A percentile compares a stretch with the other conserved stretches of the same genome.
Evolutionary conservation across 2,888 invertebrate genomes (phyloP).

Genomic region (Drosophila anomelani): DNA sequence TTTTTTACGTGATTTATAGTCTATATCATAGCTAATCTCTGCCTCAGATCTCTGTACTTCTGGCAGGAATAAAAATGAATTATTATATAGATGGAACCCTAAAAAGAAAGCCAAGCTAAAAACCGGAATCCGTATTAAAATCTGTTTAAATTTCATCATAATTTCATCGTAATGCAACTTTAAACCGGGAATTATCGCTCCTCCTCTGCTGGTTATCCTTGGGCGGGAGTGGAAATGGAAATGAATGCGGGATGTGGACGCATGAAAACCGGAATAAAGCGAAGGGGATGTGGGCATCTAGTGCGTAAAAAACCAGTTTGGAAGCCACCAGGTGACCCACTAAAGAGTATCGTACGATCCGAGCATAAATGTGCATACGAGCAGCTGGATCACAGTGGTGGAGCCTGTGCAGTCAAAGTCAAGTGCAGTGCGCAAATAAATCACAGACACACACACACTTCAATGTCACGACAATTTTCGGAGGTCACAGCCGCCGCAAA

Average conservation of each 20-base stretch:
- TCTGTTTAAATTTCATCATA: background rate
- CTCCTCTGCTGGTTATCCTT: slow-evolving; percentile 13
- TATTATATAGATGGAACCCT: background rate
- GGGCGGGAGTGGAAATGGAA: slow-evolving; percentile 6
- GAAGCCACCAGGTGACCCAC: slow-evolving; percentile 44
- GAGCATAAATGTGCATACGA: slow-evolving; percentile 2
- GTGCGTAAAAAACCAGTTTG: slow-evolving; percentile 42
- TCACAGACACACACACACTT: slow-evolving; percentile 37
- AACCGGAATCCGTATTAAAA: too few species aligned
- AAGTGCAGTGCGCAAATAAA: slow-evolving; percentile 38
- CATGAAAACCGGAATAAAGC: slow-evolving; percentile 18
- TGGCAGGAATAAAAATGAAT: background rate
- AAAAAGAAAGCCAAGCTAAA: background rate
- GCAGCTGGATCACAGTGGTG: background rate
- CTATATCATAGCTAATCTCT: background rate
- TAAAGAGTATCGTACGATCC: slow-evolving; percentile 53
- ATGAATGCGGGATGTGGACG: background rate
- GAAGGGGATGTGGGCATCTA: slow-evolving; percentile 19
- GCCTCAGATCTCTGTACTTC: background rate
- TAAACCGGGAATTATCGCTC: background rate
- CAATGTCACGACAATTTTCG: slow-evolving; percentile 63
- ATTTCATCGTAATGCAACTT: background rate
- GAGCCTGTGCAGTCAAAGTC: slow-evolving; percentile 8
- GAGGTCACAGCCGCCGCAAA: slow-evolving; percentile 7
- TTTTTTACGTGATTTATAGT: too few species aligned